These are phyloP conservation scores for Seladonia tumulorum DNA, from an alignment of 2,888 invertebrate species.

Conservation along the genomic window DNA sequence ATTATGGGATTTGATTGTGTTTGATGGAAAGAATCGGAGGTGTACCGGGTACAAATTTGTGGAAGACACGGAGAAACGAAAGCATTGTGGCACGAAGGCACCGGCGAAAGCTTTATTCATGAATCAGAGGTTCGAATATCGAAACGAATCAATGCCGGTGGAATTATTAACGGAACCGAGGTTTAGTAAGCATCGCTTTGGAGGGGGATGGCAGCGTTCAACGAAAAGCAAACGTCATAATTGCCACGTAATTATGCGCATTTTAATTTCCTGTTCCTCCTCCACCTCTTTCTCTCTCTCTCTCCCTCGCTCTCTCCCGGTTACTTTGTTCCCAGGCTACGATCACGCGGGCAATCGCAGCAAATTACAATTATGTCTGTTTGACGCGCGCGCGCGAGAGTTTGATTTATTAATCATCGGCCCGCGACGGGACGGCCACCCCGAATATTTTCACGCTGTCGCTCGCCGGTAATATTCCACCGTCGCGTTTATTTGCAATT, in stretches of 20 bases:
- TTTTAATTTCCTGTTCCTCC: conserved; percentile 64
- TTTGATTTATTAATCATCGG: conserved; percentile 73
- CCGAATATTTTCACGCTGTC: conserved; percentile 68
- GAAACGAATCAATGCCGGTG: conserved; percentile 25
- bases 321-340: conserved; percentile 30
- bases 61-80: not conserved
- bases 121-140: not conserved
- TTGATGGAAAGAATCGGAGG: not conserved
- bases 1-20: not conserved
- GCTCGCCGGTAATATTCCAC: conserved; percentile 64
- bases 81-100: not conserved
- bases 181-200: conserved; percentile 38
- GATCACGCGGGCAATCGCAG: conserved; percentile 61
- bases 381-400: conserved; percentile 68
- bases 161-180: conserved; percentile 54
- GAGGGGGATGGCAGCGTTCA: conserved; percentile 37
- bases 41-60: not conserved
- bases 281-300: not conserved
- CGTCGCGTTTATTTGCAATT: conserved; percentile 24
- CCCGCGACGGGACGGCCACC: conserved; percentile 59
- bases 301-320: not conserved
- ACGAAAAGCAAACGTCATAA: conserved; percentile 72
- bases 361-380: conserved; percentile 71
- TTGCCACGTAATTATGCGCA: conserved; percentile 74
- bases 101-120: not conserved